Conservation (phyloP, 2,797 vertebrate genomes). For the Austrolebias charrua region DNA sequence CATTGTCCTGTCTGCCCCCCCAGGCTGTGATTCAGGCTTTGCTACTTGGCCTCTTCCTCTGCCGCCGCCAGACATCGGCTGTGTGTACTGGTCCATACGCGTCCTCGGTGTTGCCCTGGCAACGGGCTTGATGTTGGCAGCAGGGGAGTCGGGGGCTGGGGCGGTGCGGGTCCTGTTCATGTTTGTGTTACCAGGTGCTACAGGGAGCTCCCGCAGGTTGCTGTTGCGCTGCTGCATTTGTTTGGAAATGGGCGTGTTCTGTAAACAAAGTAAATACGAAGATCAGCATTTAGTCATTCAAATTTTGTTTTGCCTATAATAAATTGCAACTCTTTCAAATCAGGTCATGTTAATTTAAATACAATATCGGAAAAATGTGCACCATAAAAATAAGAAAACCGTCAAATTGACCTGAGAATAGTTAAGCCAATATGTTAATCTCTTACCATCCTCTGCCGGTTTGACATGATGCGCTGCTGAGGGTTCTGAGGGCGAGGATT, state of each 20-base stretch:
- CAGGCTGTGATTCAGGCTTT: conserved; percentile 51
- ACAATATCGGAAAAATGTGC: background rate
- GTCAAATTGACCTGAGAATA: conserved; percentile 24
- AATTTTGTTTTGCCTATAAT: too few species aligned
- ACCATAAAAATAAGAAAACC: background rate
- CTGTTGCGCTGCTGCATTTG: conserved; percentile 90
- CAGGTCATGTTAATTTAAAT: background rate
- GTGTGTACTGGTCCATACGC: conserved; percentile 67
- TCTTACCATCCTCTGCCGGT: conserved; percentile 87
- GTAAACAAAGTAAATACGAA: conserved; percentile 20
- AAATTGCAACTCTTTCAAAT: background rate
- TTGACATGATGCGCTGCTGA: conserved; percentile 77
- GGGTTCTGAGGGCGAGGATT: conserved; percentile 83
- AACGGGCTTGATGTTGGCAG: conserved; percentile 82
- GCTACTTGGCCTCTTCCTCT: conserved; percentile 70
- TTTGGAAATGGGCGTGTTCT: conserved; percentile 84
- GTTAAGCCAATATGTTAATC: conserved; percentile 30
- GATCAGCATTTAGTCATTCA: too few species aligned
- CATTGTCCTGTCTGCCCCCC: conserved; percentile 67
- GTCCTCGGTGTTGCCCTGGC: conserved; percentile 69
- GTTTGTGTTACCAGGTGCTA: conserved; percentile 86
- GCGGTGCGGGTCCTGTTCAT: conserved; percentile 71
- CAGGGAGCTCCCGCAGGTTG: conserved; percentile 92
- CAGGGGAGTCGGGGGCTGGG: conserved; percentile 75
- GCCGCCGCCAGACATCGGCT: conserved; percentile 50